These are phyloP conservation scores for Liopterus haemorrhoidalis DNA, from an alignment of 2,888 invertebrate genomes.

Conservation along the genomic window DNA sequence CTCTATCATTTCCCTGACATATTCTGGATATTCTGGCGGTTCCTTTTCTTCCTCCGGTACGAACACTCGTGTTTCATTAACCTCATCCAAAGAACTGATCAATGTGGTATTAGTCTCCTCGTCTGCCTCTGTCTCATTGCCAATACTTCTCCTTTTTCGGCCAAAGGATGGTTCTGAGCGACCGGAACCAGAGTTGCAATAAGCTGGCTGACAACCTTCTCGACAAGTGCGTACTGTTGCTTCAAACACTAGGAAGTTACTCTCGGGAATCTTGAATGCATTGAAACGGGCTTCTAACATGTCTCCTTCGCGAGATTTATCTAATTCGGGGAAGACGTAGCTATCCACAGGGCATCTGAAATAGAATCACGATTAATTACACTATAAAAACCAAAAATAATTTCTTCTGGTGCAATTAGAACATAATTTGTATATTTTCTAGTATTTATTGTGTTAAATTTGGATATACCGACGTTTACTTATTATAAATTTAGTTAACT, in stretches of 20 bases:
- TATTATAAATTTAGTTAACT: too few relatives aligned
- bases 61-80: conserved; percentile 38
- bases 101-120: conserved; percentile 33
- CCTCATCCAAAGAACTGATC: conserved; percentile 31
- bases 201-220: conserved; percentile 86
- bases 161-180: conserved; percentile 79
- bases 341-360: conserved; percentile 83
- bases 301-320: conserved; percentile 77
- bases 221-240: conserved; percentile 85
- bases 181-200: conserved; percentile 73
- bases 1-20: conserved; percentile 85
- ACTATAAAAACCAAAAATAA: too few relatives aligned
- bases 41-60: conserved; percentile 44
- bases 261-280: conserved; percentile 91
- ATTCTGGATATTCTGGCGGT: conserved; percentile 55
- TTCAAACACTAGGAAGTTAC: conserved; percentile 88
- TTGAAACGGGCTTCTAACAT: conserved; percentile 87
- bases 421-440: too few relatives aligned
- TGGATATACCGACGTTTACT: conserved; percentile 2
- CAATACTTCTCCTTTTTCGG: conserved; percentile 53
- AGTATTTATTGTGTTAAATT: too few relatives aligned
- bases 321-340: conserved; percentile 85
- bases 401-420: too few relatives aligned
- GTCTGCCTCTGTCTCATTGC: conserved; percentile 29
- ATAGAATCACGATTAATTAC: conserved; percentile 30